Percentiles rank a stretch among this genome's conserved stretches.
These are phyloP conservation scores for Notodonta dromedarius DNA, from an alignment of 2,888 invertebrate genomes.

Conservation along the genomic window DNA sequence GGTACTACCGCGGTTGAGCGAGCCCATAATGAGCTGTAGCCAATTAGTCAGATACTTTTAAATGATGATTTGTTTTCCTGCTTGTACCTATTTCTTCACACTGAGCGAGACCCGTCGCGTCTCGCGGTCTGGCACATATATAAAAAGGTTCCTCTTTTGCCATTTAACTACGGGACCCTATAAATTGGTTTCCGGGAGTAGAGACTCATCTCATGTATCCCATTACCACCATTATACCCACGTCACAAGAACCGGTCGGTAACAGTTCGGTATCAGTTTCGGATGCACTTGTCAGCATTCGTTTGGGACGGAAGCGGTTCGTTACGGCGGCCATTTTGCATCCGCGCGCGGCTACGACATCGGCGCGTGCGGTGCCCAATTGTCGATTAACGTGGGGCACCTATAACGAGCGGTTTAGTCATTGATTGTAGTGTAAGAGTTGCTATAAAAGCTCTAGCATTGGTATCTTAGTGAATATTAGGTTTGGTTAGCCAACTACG, in stretches of 20 bases:
- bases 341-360: constrained; percentile 8
- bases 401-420: too few species aligned
- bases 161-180: neutral
- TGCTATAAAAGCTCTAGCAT: too few species aligned
- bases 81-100: too few species aligned
- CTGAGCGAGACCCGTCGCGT: too few species aligned
- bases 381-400: neutral
- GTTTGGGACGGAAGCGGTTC: constrained; percentile 13
- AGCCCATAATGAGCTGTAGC: too few species aligned
- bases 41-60: too few species aligned
- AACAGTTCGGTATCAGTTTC: neutral
- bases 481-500: too few species aligned
- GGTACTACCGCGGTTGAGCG: too few species aligned
- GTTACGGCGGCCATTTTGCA: constrained; percentile 17
- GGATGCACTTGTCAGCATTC: constrained; percentile 14
- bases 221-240: neutral
- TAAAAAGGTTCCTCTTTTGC: neutral
- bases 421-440: too few species aligned
- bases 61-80: too few species aligned
- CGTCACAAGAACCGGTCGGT: constrained; percentile 2
- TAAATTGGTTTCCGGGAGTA: neutral
- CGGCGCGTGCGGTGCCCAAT: constrained; percentile 13
- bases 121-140: too few species aligned
- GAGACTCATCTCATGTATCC: neutral
- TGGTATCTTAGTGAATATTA: too few species aligned